These are phyloP conservation scores for Paramormyrops kingsleyae DNA, from an alignment of 2,113 vertebrate genomes.

Conservation along the genomic window DNA sequence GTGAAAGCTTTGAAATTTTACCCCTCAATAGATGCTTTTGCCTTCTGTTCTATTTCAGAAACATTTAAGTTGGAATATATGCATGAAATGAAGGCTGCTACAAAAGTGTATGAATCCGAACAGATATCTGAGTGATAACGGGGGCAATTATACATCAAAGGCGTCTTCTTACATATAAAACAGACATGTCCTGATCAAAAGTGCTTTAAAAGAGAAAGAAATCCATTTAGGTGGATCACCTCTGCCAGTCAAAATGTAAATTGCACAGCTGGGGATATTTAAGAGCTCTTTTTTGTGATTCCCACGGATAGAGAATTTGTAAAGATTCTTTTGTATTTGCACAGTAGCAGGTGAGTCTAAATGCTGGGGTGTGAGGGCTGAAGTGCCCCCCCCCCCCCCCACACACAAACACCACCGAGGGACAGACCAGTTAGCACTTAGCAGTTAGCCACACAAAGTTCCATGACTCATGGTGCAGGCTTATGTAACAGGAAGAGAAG, in stretches of 20 bases:
- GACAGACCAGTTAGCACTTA: neutral
- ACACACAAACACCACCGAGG: neutral
- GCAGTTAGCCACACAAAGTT: neutral
- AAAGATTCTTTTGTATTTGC: neutral
- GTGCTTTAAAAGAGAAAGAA: neutral
- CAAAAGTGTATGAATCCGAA: neutral
- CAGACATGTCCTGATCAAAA: neutral
- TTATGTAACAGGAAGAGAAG: constrained; percentile 18
- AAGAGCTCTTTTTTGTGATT: neutral
- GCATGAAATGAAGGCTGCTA: neutral
- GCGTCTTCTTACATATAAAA: neutral
- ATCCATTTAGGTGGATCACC: neutral
- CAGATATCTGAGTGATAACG: neutral
- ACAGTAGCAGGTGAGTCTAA: neutral
- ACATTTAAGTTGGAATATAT: neutral
- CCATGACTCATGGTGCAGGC: neutral
- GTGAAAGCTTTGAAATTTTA: neutral
- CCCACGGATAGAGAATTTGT: neutral
- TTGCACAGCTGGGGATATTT: neutral
- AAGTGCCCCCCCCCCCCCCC: no score
- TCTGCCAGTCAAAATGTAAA: neutral
- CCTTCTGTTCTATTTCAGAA: neutral
- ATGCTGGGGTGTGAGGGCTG: neutral
- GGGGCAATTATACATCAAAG: neutral
- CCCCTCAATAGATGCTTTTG: neutral